Conservation (phyloP, 2,113 vertebrate species). For the Sakesphorus luctuosus region DNA sequence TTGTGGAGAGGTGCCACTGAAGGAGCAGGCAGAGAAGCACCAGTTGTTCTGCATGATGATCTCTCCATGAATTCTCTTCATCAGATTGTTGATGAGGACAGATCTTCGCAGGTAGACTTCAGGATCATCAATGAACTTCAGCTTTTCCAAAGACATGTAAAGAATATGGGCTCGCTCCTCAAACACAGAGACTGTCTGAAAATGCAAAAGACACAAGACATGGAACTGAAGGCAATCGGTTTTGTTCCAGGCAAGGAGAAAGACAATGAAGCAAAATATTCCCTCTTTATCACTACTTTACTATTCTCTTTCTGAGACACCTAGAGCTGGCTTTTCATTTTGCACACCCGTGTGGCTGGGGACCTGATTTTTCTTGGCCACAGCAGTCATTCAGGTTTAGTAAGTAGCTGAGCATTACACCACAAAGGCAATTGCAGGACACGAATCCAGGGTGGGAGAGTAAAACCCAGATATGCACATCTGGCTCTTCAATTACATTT, state of each 20-base stretch:
- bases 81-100: slow-evolving; percentile 95
- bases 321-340: neutral
- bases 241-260: neutral
- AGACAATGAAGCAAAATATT: neutral
- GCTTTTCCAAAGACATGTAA: slow-evolving; percentile 95
- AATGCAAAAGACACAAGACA: neutral
- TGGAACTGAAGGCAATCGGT: neutral
- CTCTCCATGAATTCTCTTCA: slow-evolving; percentile 90
- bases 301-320: neutral
- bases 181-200: slow-evolving; percentile 87
- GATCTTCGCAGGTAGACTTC: slow-evolving; percentile 94
- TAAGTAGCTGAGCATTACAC: neutral
- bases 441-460: neutral
- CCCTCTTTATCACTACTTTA: neutral
- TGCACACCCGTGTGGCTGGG: neutral
- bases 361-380: neutral
- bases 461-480: neutral
- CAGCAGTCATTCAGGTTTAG: neutral
- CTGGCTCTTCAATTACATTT: neutral
- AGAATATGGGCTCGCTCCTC: slow-evolving; percentile 95
- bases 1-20: slow-evolving; percentile 72
- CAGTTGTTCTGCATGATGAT: slow-evolving; percentile 94
- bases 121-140: slow-evolving; percentile 94
- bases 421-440: neutral
- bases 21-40: slow-evolving; percentile 86